Conservation (phyloP, 2,113 vertebrate species). For the Euleptes europaea region DNA sequence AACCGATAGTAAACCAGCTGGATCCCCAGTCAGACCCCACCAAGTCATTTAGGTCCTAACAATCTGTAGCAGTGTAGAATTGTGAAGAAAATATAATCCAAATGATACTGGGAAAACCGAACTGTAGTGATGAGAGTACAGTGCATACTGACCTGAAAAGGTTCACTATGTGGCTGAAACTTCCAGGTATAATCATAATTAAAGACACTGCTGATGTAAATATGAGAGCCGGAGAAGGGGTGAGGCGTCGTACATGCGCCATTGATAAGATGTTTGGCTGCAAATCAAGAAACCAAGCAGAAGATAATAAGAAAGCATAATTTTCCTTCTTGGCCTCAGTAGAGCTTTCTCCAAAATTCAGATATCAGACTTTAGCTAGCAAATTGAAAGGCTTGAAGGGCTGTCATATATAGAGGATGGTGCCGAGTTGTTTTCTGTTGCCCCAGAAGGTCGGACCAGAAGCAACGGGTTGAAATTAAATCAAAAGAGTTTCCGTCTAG, state of each 20-base stretch:
- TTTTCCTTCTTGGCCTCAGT: neutral
- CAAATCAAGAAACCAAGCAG: constrained; percentile 33
- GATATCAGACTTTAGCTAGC: neutral
- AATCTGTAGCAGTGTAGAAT: neutral
- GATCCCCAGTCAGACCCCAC: neutral
- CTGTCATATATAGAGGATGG: no score
- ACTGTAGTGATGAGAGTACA: neutral
- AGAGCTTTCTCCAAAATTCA: constrained; percentile 16
- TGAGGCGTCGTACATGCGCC: constrained; percentile 81
- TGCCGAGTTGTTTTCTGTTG: no score
- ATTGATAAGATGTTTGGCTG: constrained; percentile 87
- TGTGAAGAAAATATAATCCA: neutral
- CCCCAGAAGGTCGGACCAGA: no score
- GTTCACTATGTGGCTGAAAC: constrained; percentile 85
- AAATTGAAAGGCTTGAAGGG: no score
- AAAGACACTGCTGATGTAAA: constrained; percentile 82
- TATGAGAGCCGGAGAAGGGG: constrained; percentile 85
- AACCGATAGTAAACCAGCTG: neutral
- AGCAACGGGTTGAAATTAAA: no score
- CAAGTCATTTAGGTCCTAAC: neutral
- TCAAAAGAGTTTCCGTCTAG: no score
- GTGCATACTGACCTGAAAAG: constrained; percentile 79
- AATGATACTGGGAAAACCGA: neutral
- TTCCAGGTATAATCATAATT: constrained; percentile 81
- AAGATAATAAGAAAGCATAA: neutral